These are phyloP conservation scores for Drosophila trichaetosa DNA, from an alignment of 2,888 invertebrate genomes.

Conservation along the genomic window DNA sequence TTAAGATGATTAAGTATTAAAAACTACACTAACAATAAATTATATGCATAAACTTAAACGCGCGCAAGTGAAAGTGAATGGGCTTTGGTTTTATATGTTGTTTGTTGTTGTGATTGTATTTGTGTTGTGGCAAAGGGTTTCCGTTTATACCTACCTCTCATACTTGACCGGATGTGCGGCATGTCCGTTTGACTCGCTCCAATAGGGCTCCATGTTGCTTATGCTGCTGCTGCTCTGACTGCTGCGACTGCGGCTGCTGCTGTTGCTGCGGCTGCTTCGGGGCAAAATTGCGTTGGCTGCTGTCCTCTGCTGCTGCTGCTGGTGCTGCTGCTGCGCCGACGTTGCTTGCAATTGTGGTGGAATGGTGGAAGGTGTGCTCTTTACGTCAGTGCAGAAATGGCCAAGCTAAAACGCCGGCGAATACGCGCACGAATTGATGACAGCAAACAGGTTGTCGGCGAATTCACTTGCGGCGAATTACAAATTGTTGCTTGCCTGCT, in stretches of 20 bases:
- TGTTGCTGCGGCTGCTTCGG: constrained; percentile 43
- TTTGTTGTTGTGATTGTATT: constrained; percentile 19
- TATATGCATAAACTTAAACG: constrained; percentile 50
- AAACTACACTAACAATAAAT: constrained; percentile 50
- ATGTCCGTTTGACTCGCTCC: constrained; percentile 85
- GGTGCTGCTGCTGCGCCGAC: constrained; percentile 55
- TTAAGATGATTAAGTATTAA: constrained; percentile 38
- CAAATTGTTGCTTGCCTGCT: constrained; percentile 33
- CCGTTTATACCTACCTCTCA: constrained; percentile 84
- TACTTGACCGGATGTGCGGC: constrained; percentile 85
- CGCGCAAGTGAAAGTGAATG: constrained; percentile 68
- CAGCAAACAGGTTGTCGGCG: constrained; percentile 80
- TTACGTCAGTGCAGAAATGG: constrained; percentile 57
- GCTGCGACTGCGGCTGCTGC: constrained; percentile 33
- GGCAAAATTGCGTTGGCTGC: constrained; percentile 30
- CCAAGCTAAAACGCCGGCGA: constrained; percentile 53
- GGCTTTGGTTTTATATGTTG: constrained; percentile 30
- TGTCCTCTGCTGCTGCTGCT: constrained; percentile 41
- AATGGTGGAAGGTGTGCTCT: constrained; percentile 76
- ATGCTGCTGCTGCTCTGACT: constrained; percentile 17
- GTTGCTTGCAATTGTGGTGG: constrained; percentile 80
- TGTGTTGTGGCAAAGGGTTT: constrained; percentile 12
- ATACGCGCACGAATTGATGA: constrained; percentile 49
- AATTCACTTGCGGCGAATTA: constrained; percentile 52
- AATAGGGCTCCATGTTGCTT: constrained; percentile 84